These are phyloP conservation scores for Cecidostiba fungosa DNA, from an alignment of 2,888 invertebrate species.

Conservation along the genomic window DNA sequence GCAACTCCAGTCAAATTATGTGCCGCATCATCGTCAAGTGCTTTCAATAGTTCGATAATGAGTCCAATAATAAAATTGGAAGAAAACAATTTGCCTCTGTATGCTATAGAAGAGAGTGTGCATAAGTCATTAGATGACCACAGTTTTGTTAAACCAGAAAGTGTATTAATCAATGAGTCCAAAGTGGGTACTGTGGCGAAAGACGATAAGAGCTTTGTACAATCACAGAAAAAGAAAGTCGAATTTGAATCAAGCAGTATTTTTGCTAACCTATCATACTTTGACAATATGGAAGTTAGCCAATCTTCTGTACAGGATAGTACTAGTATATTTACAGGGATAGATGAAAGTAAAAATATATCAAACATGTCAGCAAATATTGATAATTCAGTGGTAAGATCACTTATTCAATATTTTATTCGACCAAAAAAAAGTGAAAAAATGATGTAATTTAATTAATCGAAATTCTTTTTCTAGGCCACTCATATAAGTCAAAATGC, in stretches of 20 bases:
- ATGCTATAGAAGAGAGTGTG: conserved; percentile 15
- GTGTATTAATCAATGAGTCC: not conserved
- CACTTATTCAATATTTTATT: not conserved
- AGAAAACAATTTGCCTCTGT: not conserved
- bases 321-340: conserved; percentile 8
- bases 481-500: conserved; percentile 3
- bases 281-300: conserved; percentile 69
- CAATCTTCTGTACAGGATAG: conserved; percentile 53
- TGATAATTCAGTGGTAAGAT: conserved; percentile 50
- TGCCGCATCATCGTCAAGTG: not conserved
- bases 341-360: conserved; percentile 55
- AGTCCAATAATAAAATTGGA: not conserved
- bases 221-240: conserved; percentile 65
- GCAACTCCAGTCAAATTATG: conserved; percentile 7
- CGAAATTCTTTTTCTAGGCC: conserved; percentile 12
- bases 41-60: conserved; percentile 1
- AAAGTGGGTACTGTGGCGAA: not conserved
- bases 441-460: not conserved
- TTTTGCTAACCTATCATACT: conserved; percentile 71
- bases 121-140: not conserved
- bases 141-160: conserved; percentile 30
- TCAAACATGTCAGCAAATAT: conserved; percentile 28
- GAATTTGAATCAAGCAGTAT: conserved; percentile 71
- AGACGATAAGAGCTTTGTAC: conserved; percentile 19
- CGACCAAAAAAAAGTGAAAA: not conserved